Conservation (phyloP, 2,888 invertebrate species). For the Cephonodes hylas region DNA sequence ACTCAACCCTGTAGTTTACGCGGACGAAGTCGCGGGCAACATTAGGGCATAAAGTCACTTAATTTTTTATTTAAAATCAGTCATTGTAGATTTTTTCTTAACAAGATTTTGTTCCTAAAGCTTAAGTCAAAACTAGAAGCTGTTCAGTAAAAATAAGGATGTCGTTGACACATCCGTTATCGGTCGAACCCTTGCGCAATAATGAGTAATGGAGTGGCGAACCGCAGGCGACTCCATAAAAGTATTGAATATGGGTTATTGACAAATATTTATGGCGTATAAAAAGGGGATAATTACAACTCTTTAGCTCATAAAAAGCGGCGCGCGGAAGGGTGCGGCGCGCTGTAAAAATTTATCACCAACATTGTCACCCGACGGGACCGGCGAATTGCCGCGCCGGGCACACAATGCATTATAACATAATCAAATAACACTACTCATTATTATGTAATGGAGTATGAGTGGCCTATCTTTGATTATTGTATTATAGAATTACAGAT, state of each 20-base stretch:
- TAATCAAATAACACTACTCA: not conserved
- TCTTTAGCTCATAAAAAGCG: conserved; percentile 78
- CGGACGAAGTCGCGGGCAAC: no score
- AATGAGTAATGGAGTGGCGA: conserved; percentile 72
- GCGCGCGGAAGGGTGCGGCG: conserved; percentile 67
- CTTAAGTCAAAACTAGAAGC: conserved; percentile 29
- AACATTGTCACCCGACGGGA: conserved; percentile 60
- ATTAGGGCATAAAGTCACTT: no score
- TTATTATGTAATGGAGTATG: not conserved
- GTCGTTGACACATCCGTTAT: conserved; percentile 54
- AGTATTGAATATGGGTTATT: conserved; percentile 77
- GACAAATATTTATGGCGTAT: conserved; percentile 80
- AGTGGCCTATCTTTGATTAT: no score
- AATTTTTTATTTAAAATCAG: no score
- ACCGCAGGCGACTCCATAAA: conserved; percentile 74
- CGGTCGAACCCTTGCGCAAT: conserved; percentile 63
- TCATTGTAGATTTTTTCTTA: not conserved
- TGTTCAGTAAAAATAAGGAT: conserved; percentile 49
- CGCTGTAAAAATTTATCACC: conserved; percentile 72
- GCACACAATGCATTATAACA: not conserved
- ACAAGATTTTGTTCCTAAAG: not conserved
- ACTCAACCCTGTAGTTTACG: no score
- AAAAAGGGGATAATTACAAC: conserved; percentile 80
- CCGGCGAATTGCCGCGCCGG: conserved; percentile 20
- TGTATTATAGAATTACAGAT: no score